Conservation (phyloP, 1,140 invertebrate species). For the Leptinotarsa defecta region DNA sequence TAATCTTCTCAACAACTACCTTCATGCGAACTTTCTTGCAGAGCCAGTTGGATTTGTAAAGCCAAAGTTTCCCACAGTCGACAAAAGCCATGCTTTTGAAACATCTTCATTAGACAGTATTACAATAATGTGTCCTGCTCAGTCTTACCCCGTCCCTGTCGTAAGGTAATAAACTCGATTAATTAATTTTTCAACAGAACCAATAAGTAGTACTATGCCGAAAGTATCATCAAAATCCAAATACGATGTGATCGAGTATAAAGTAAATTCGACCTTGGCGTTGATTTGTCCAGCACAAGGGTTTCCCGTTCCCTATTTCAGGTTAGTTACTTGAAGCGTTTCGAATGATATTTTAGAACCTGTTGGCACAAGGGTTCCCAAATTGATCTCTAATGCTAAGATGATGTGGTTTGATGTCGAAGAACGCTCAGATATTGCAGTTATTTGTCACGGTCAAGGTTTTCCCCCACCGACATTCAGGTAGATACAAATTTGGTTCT, state of each 20-base stretch:
- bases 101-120: slow-evolving; percentile 53
- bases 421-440: background rate
- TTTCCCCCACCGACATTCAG: slow-evolving; percentile 61
- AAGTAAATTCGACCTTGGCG: slow-evolving; percentile 46
- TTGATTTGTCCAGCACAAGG: slow-evolving; percentile 70
- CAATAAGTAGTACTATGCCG: slow-evolving; percentile 71
- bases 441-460: slow-evolving; percentile 64
- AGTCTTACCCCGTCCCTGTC: slow-evolving; percentile 63
- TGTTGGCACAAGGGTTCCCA: slow-evolving; percentile 70
- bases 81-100: slow-evolving; percentile 54
- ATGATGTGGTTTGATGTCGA: slow-evolving; percentile 59
- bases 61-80: slow-evolving; percentile 60
- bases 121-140: slow-evolving; percentile 63
- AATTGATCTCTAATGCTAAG: slow-evolving; percentile 67
- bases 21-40: slow-evolving; percentile 49
- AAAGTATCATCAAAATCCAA: slow-evolving; percentile 61
- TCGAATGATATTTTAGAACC: slow-evolving; percentile 65
- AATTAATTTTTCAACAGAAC: slow-evolving; percentile 61
- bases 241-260: slow-evolving; percentile 50
- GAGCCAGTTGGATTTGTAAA: slow-evolving; percentile 65
- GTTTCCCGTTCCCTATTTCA: slow-evolving; percentile 71
- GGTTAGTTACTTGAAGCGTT: slow-evolving; percentile 54
- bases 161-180: slow-evolving; percentile 57
- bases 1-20: background rate
- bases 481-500: slow-evolving; percentile 40